Percentiles rank a stretch among this genome's conserved stretches.
Evolutionary conservation across 2,888 invertebrate species (phyloP).

Genomic region (Prosapia bicincta): DNA sequence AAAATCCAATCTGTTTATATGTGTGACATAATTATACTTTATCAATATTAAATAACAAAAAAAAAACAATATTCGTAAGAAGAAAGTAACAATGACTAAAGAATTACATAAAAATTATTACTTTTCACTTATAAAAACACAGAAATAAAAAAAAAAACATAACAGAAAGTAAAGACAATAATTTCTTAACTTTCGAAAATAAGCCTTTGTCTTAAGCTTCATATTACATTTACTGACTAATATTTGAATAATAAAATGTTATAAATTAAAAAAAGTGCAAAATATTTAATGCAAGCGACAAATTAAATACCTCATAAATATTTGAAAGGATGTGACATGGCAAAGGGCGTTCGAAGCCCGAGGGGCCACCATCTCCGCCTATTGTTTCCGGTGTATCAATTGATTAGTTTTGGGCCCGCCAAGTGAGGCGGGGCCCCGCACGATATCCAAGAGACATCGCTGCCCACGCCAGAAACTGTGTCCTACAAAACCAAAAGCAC

Average conservation of each 20-base stretch:
- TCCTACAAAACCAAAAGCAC: constrained; percentile 2
- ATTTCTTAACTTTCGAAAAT: no score
- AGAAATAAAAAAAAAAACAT: no score
- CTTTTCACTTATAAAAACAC: no score
- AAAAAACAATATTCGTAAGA: no score
- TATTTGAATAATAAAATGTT: background rate
- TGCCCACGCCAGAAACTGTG: background rate
- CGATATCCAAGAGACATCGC: background rate
- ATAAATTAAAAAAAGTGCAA: background rate
- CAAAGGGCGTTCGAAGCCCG: background rate
- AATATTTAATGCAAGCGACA: background rate
- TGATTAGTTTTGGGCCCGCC: background rate
- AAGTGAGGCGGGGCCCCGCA: background rate
- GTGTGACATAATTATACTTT: background rate
- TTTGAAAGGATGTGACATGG: background rate
- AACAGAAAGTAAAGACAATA: no score
- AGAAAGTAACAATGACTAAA: no score
- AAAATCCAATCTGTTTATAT: background rate
- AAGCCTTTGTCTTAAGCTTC: no score
- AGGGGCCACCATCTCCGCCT: background rate
- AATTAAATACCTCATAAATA: background rate
- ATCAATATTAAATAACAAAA: no score
- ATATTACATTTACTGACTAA: no score
- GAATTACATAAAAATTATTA: no score
- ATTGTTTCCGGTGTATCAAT: background rate